A percentile compares a stretch with the other conserved stretches of the same genome.
Evolutionary conservation across 2,888 invertebrate genomes (phyloP).

Genomic region (Theretra japonica): DNA sequence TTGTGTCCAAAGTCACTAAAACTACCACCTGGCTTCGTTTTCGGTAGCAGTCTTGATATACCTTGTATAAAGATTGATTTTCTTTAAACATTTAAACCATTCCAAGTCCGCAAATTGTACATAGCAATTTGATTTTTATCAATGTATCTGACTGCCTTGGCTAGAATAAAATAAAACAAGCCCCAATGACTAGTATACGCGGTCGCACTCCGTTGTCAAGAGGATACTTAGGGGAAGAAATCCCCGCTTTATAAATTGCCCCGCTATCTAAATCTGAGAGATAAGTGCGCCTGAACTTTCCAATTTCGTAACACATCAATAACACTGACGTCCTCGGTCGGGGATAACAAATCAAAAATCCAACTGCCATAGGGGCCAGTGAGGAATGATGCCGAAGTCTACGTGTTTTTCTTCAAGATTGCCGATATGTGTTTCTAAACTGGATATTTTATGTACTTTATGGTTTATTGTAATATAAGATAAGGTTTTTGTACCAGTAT

Average conservation of each 20-base stretch:
- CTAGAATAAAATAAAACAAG: neutral
- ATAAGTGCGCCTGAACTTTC: conserved; percentile 83
- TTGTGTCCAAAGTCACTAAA: too few relatives aligned
- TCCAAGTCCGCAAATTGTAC: too few relatives aligned
- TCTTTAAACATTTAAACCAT: too few relatives aligned
- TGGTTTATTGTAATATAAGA: too few relatives aligned
- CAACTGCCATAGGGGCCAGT: conserved; percentile 57
- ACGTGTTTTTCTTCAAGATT: neutral
- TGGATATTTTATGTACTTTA: too few relatives aligned
- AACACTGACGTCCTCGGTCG: conserved; percentile 75
- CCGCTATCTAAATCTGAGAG: conserved; percentile 82
- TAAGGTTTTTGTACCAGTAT: too few relatives aligned
- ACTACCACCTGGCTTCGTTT: too few relatives aligned
- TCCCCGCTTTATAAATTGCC: conserved; percentile 82
- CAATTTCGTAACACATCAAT: conserved; percentile 84
- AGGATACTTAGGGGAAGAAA: conserved; percentile 75
- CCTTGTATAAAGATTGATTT: too few relatives aligned
- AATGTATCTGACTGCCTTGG: too few relatives aligned
- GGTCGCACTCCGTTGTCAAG: conserved; percentile 64
- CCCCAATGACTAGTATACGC: conserved; percentile 30
- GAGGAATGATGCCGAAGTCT: conserved; percentile 25
- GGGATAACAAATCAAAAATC: conserved; percentile 81
- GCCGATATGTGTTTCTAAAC: too few relatives aligned
- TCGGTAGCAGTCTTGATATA: too few relatives aligned
- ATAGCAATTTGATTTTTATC: too few relatives aligned